These are phyloP conservation scores for Sciurus niger DNA, from an alignment of 2,113 vertebrate species.

Conservation along the genomic window DNA sequence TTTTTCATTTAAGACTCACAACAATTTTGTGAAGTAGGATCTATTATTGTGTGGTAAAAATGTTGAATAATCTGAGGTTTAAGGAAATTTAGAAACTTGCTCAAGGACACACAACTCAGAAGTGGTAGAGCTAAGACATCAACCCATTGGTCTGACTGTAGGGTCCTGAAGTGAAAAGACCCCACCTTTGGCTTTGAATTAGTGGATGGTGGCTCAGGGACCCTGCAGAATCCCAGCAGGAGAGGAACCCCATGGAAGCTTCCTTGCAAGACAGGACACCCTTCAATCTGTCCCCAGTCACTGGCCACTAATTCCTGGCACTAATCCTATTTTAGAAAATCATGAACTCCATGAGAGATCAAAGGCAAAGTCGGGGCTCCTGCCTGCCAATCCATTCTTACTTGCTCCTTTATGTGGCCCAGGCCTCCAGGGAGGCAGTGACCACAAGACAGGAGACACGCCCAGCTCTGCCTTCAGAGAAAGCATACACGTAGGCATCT, in stretches of 20 bases:
- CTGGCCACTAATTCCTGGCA: background rate
- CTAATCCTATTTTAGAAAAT: constrained; percentile 26
- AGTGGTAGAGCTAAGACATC: background rate
- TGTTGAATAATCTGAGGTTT: background rate
- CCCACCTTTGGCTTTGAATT: background rate
- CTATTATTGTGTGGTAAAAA: background rate
- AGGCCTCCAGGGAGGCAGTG: background rate
- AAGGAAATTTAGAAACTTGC: background rate
- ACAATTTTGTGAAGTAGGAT: background rate
- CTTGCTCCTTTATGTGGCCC: background rate
- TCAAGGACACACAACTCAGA: background rate
- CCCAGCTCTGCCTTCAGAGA: constrained; percentile 23
- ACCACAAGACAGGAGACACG: constrained; percentile 3
- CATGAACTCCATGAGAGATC: background rate
- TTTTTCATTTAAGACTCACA: background rate
- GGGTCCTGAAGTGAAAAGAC: background rate
- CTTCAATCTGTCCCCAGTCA: background rate
- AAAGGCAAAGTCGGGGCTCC: constrained; percentile 9
- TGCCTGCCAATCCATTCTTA: background rate
- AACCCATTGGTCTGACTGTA: background rate
- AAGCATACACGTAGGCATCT: background rate
- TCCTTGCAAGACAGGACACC: background rate
- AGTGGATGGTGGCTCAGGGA: background rate
- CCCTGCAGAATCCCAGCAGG: background rate
- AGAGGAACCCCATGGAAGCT: background rate